Conservation (phyloP, 2,113 vertebrate species). For the Coturnix japonica region DNA sequence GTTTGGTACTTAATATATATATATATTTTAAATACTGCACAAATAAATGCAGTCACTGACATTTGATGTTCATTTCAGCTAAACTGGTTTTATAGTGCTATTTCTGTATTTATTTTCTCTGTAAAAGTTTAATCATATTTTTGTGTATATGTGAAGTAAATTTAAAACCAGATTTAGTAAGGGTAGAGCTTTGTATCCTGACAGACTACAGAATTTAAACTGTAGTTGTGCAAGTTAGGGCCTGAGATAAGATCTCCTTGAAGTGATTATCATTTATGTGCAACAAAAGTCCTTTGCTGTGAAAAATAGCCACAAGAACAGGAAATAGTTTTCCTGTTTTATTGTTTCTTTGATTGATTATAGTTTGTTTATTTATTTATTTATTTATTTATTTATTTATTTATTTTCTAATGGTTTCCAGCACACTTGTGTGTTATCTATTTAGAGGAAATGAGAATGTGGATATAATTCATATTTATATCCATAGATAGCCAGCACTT, state of each 20-base stretch:
- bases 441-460: background rate
- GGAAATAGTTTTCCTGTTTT: background rate
- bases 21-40: background rate
- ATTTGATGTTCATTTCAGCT: background rate
- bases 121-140: background rate
- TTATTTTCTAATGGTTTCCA: background rate
- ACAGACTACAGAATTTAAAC: background rate
- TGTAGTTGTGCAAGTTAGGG: background rate
- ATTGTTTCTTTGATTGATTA: background rate
- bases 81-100: background rate
- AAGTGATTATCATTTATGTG: background rate
- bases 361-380: background rate
- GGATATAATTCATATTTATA: background rate
- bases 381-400: background rate
- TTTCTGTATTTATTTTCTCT: background rate
- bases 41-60: background rate
- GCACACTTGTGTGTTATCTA: background rate
- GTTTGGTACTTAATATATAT: background rate
- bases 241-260: background rate
- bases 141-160: background rate
- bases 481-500: background rate
- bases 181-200: background rate
- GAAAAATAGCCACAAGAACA: background rate
- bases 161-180: background rate
- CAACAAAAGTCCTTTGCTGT: background rate